Conservation (phyloP, 2,113 vertebrate species). For the Gobio gobio region DNA sequence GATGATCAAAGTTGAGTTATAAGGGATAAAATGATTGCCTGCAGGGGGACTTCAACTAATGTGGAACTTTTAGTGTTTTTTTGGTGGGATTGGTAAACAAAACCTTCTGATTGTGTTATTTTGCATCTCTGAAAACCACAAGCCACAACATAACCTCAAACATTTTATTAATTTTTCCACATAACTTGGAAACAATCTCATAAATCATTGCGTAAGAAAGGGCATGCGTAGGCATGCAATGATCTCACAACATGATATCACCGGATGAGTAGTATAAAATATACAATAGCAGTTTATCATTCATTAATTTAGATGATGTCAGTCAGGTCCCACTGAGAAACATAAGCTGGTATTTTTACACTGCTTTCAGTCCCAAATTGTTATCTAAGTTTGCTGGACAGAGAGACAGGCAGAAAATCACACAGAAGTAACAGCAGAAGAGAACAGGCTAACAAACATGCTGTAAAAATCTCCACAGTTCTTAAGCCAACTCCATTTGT, state of each 20-base stretch:
- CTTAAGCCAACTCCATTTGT: conserved; percentile 67
- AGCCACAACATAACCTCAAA: conserved; percentile 71
- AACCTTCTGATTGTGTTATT: background rate
- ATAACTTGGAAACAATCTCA: conserved; percentile 83
- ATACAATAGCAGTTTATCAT: conserved; percentile 81
- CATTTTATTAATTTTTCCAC: conserved; percentile 79
- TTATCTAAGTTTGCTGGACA: conserved; percentile 73
- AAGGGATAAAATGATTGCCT: no score
- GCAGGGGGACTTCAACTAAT: no score
- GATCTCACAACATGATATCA: conserved; percentile 83
- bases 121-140: background rate
- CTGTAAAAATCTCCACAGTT: conserved; percentile 77
- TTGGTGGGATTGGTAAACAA: no score
- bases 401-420: conserved; percentile 72
- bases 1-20: no score
- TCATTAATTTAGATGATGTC: conserved; percentile 75
- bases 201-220: conserved; percentile 85
- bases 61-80: no score
- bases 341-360: conserved; percentile 79
- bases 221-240: conserved; percentile 84
- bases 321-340: conserved; percentile 74
- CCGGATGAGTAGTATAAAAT: conserved; percentile 81
- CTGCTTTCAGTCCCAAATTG: conserved; percentile 71
- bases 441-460: conserved; percentile 83
- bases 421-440: conserved; percentile 76